Evolutionary conservation across 1,140 invertebrate species (phyloP), one percentile per base, ranked within the genome.

Genomic region (Aphidius ervi): DNA sequence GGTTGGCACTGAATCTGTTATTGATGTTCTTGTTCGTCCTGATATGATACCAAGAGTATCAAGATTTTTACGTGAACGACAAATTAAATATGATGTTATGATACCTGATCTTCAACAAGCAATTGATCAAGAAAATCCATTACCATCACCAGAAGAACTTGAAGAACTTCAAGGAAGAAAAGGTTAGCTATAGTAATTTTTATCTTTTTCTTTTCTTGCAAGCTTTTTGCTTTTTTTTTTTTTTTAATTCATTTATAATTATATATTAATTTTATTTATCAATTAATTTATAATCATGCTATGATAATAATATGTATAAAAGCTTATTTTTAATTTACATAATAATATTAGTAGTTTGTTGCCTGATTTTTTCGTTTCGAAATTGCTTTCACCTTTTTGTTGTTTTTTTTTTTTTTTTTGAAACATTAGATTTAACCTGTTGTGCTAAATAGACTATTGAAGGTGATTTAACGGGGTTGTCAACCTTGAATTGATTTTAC

Each of bases 41-140:
- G 81, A 84, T 31, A 81, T 82, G 46, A 84, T 90, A 48, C 74
- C 82, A 7, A 57, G 65, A 49, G 69, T 76, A 2, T 64, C 70
- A 16, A 70, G 71, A 6, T 76, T 76, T 40, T 67, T 82, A 41
- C 63, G 67, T 31, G 71, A 77, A 47, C 69, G 67, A 49, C 70
- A 74, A 9, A 63, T 82, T 1, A 61, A 73, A 6, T 91, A 84
- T 63, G 80, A 86, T 6, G 75, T 92, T 3, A 72, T 90, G 8
- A 91, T 92, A 66, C 82, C 87, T 9, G 86, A 92, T 75, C 67
- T 93, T 31, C 89, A 93, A 71, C 81, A 83, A 64, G 86, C 87
- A 6, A 92, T 93, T 41, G 84, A 91, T 65, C 82, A 85, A 62
- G 90, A 92, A 77, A 93, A 92, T 77, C 88, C 88, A 37, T 78